A percentile compares a stretch with the other conserved stretches of the same genome.
phyloP scores from a whole-genome alignment of 2,113 vertebrate species.

The Trogon surrucura region DNA sequence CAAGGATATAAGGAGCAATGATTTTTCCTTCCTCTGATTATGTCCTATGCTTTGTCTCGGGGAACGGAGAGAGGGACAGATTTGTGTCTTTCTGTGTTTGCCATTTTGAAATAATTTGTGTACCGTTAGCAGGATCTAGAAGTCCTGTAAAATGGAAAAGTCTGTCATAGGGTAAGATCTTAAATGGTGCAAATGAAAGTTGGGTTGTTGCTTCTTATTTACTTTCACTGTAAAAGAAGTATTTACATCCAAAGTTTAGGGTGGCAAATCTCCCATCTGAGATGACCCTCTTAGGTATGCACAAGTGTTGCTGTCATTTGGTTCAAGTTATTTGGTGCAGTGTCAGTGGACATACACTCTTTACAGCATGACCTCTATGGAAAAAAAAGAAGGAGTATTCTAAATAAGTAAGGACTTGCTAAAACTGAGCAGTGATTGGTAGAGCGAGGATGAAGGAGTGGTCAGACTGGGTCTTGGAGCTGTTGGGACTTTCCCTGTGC shows the following conservation, averaged over 20 bases:
- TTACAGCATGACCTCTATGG: not conserved
- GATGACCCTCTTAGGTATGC: accelerated
- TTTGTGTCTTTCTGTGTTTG: not conserved
- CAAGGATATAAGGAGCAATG: not conserved
- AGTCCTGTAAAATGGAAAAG: not conserved
- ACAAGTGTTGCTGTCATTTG: not conserved
- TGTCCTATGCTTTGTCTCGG: not conserved
- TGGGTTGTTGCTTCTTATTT: not conserved
- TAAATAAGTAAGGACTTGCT: not conserved
- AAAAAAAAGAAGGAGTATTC: not conserved
- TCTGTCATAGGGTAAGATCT: not conserved
- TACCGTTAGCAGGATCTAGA: not conserved
- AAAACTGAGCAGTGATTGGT: not conserved
- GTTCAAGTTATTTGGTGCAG: not conserved
- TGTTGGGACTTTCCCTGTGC: not conserved
- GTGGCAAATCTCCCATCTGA: not conserved
- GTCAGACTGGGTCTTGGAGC: too few relatives aligned
- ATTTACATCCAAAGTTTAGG: not conserved
- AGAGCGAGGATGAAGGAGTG: not conserved
- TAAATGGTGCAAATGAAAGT: not conserved
- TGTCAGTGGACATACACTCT: not conserved
- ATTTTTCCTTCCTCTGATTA: not conserved
- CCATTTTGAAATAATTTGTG: not conserved
- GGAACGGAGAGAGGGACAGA: not conserved
- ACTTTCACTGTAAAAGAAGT: not conserved